Base-by-base conservation (phyloP, 2,113 vertebrate genomes). In the Chelonoidis abingdonii region DNA sequence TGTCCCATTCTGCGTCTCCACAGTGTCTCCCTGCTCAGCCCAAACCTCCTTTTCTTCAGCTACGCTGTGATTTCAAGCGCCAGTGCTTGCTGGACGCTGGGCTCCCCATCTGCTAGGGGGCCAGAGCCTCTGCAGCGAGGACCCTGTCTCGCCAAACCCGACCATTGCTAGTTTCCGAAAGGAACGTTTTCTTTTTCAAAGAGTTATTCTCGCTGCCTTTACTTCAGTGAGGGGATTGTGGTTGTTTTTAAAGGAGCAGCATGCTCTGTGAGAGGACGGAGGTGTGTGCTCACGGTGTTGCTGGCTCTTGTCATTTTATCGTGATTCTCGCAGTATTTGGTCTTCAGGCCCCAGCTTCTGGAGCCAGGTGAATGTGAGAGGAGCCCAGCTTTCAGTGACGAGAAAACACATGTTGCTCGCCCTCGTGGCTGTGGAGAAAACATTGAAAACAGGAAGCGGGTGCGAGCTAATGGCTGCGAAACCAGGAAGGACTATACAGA, bases 231-330 rank as follows among this genome's bases (percentile, higher is more conserved):
- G 72, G 38, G 72, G 10, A n/a, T 19, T 8, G 4, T 4, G 62
- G 16, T 1, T 8, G 35, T 10, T 76, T 76, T 44, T 76, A 13
- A 24, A 76, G 72, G 38, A 27, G 41, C 22, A 7, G 21, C 38
- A 6, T 25, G 72, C 5, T 2, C 62, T 69, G 8, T 5, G 25
- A 11, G 11, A 10, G 56, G 56, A n/a, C 21, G 3, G 0, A 0
- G 1, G 6, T 44, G 0, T 0, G 2, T n/a, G 35, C 31, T 54
- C 5, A 8, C 7, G 8, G 14, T 9, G 25, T 17, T 41, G 11
- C 5, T 35, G 8, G 47, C 72, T 80, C 1, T 0, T 47, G 54
- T 59, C n/a, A 80, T 25, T n/a, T 50, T 19, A 2, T 41, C 6
- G 6, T 7, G 22, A 41, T 8, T 82, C 27, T 87, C 44, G 69